Base-by-base conservation (phyloP, 2,113 vertebrate species). In the Urocynchramus pylzowi region DNA sequence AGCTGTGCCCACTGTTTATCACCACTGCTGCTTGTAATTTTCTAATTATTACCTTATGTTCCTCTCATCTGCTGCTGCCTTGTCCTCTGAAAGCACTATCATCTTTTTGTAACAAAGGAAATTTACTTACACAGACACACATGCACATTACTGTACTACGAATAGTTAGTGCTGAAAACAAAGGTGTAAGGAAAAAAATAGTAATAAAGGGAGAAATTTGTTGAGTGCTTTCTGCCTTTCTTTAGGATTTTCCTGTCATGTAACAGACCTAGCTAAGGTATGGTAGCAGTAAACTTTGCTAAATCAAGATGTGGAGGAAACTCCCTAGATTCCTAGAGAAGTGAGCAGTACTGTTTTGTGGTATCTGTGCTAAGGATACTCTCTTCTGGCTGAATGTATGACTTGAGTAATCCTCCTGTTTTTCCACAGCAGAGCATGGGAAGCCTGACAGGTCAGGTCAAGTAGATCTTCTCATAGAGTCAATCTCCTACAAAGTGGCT, bases 31-130 rank as follows among this genome's bases (percentile, higher is more conserved):
- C 44, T 89, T 21, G 23, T 93, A 93, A 78, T 95, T 90, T 86
- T 87, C 91, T 93, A 92, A 95, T 96, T 89, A 95, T 92, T 94
- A 82, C 91, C 87, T 89, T 92, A 92, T 96, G 93, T 63, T 95
- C n/a, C 31, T 84, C 65, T 95, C 80, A 78, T 78, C 73, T 96
- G 84, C 49, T 87, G 30, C 44, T 87, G 47, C 52, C 39, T 87
- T 92, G 24, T 42, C 63, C 69, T 91, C 61, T 74, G 75, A 93
- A 92, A 80, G 18, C 6, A 33, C 42, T 70, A 53, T 80, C 68
- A 79, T 24, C 42, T 42, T 92, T 87, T 80, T 57, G 9, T 16
- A 50, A 49, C 22, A 73, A 17, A 70, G 17, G 44, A 30, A 63
- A 26, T 76, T 88, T 45, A 24, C 15, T n/a, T 69, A 35, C 33